Evolutionary conservation across 2,888 invertebrate genomes (phyloP).

Genomic region (Proisotoma minuta): DNA sequence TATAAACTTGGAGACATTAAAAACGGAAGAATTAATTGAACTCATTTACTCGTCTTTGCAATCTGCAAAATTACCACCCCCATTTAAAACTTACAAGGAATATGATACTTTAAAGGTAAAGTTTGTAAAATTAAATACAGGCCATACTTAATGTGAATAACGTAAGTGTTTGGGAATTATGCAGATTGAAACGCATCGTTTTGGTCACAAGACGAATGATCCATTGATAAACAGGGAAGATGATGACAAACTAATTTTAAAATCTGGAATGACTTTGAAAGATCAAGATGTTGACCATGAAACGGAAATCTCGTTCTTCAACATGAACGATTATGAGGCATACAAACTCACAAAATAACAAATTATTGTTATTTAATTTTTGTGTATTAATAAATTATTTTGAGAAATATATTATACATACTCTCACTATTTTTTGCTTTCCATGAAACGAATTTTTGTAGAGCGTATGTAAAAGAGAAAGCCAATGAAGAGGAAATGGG

Average conservation of each 20-base stretch:
- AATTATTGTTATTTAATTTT: too few relatives aligned
- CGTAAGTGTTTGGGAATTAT: background rate
- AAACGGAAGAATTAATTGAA: conserved; percentile 46
- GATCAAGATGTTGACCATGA: conserved; percentile 49
- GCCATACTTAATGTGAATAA: background rate
- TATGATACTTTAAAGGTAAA: conserved; percentile 50
- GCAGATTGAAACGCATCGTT: conserved; percentile 49
- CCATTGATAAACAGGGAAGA: conserved; percentile 50
- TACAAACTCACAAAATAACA: conserved; percentile 30
- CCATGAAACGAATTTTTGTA: too few relatives aligned
- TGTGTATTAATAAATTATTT: too few relatives aligned
- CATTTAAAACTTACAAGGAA: conserved; percentile 48
- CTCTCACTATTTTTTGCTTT: too few relatives aligned
- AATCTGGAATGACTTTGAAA: conserved; percentile 41
- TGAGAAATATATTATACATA: too few relatives aligned
- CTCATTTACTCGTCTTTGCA: conserved; percentile 41
- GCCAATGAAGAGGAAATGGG: too few relatives aligned
- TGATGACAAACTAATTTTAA: conserved; percentile 49
- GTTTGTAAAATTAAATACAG: background rate
- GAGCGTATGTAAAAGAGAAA: too few relatives aligned
- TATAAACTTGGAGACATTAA: conserved; percentile 42
- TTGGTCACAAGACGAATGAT: conserved; percentile 50
- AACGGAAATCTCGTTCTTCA: conserved; percentile 51
- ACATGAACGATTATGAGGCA: conserved; percentile 47
- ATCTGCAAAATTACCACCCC: conserved; percentile 48